Evolutionary conservation across 2,113 vertebrate genomes (phyloP).

Genomic region (Clarias macrocephalus): DNA sequence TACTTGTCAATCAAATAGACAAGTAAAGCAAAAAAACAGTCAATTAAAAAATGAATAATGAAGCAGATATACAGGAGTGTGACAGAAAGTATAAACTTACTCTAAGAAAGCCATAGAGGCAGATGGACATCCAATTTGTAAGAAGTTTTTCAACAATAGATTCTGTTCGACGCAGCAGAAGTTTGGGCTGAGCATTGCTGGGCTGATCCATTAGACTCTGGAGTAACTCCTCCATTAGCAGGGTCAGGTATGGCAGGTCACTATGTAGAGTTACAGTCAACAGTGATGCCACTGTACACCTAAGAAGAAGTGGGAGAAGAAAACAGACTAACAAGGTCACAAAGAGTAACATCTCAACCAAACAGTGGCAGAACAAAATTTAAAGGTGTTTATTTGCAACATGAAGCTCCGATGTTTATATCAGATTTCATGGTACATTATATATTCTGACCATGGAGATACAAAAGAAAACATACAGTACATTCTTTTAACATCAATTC

Average conservation of each 20-base stretch:
- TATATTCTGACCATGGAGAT: neutral
- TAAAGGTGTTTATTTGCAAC: neutral
- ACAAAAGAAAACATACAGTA: neutral
- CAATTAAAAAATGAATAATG: neutral
- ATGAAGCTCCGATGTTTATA: neutral
- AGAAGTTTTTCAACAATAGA: constrained; percentile 93
- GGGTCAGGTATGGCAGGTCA: constrained; percentile 87
- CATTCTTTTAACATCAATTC: neutral
- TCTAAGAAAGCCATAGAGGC: constrained; percentile 92
- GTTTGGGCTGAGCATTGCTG: constrained; percentile 85
- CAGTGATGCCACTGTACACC: constrained; percentile 88
- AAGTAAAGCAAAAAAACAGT: neutral
- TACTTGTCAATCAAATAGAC: neutral
- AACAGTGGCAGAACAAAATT: neutral
- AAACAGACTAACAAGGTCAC: neutral
- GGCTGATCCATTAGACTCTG: constrained; percentile 85
- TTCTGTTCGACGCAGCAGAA: constrained; percentile 88
- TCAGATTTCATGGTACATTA: neutral
- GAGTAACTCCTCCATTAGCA: constrained; percentile 86
- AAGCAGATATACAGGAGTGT: neutral
- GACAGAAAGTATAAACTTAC: constrained; percentile 63
- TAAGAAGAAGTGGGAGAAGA: constrained; percentile 54
- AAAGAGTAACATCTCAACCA: neutral
- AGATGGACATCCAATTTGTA: constrained; percentile 98
- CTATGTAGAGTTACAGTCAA: constrained; percentile 88